Conservation (phyloP, 1,140 invertebrate genomes). For the Zaprionus kolodkinae region DNA sequence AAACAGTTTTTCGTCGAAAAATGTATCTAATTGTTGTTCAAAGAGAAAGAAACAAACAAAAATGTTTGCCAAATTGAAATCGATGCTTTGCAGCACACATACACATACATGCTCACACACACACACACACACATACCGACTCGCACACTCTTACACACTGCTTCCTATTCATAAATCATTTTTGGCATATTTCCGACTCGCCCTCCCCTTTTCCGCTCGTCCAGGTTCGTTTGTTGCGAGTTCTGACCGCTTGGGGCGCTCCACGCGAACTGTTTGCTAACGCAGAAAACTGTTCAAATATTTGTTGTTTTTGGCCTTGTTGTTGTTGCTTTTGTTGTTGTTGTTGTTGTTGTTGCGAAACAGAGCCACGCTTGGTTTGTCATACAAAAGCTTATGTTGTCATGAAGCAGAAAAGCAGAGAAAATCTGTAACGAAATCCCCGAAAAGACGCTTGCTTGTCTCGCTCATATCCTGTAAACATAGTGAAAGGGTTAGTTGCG, state of each 20-base stretch:
- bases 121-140: neutral
- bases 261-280: constrained; percentile 47
- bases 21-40: constrained; percentile 53
- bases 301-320: constrained; percentile 41
- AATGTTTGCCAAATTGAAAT: constrained; percentile 56
- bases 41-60: constrained; percentile 9
- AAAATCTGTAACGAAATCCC: constrained; percentile 3
- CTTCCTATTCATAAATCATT: constrained; percentile 69
- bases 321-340: constrained; percentile 32
- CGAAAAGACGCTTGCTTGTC: neutral
- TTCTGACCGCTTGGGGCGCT: constrained; percentile 34
- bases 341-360: constrained; percentile 25
- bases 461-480: neutral
- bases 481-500: neutral
- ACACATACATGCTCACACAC: neutral
- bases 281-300: constrained; percentile 69
- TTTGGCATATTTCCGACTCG: constrained; percentile 39
- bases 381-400: constrained; percentile 65
- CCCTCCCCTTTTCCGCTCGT: neutral
- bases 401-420: constrained; percentile 15
- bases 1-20: constrained; percentile 41
- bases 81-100: constrained; percentile 42
- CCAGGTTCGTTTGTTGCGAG: constrained; percentile 16
- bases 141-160: neutral
- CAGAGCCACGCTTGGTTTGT: constrained; percentile 10